Percentiles rank a stretch among this genome's conserved stretches.
phyloP scores from a whole-genome alignment of 2,888 invertebrate genomes.

The Zonitis immaculata region DNA sequence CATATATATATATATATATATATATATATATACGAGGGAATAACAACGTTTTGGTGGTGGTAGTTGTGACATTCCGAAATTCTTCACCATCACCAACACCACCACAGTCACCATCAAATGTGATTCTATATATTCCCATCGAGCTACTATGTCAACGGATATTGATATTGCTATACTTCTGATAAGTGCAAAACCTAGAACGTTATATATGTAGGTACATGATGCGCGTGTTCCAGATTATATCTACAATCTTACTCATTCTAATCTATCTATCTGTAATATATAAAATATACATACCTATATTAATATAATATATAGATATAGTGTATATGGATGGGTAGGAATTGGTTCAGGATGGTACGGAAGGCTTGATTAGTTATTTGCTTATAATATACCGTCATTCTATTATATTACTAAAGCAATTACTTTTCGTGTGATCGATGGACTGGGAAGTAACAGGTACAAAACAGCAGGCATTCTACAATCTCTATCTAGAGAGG shows the following conservation, averaged over 20 bases:
- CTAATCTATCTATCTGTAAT: not conserved
- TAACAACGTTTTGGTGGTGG: constrained; percentile 18
- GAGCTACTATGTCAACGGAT: constrained; percentile 37
- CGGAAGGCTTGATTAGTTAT: constrained; percentile 1
- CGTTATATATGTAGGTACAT: too few relatives aligned
- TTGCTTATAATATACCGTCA: not conserved
- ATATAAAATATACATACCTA: not conserved
- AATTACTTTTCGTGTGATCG: not conserved
- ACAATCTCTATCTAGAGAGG: not conserved
- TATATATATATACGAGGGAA: constrained; percentile 23
- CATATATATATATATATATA: too few relatives aligned
- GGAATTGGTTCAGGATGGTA: constrained; percentile 1
- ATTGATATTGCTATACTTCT: constrained; percentile 38
- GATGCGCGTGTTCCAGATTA: constrained; percentile 18
- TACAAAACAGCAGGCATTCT: not conserved
- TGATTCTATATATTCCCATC: constrained; percentile 29
- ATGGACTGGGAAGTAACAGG: constrained; percentile 1
- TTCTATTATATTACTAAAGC: not conserved
- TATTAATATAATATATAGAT: not conserved
- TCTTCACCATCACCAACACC: too few relatives aligned
- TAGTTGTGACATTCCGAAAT: constrained; percentile 2
- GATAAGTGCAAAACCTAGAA: constrained; percentile 26
- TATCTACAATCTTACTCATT: not conserved
- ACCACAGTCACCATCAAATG: constrained; percentile 26
- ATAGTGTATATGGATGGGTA: not conserved